Conservation (phyloP, 2,888 invertebrate species). For the Phanerotoma sp. region DNA sequence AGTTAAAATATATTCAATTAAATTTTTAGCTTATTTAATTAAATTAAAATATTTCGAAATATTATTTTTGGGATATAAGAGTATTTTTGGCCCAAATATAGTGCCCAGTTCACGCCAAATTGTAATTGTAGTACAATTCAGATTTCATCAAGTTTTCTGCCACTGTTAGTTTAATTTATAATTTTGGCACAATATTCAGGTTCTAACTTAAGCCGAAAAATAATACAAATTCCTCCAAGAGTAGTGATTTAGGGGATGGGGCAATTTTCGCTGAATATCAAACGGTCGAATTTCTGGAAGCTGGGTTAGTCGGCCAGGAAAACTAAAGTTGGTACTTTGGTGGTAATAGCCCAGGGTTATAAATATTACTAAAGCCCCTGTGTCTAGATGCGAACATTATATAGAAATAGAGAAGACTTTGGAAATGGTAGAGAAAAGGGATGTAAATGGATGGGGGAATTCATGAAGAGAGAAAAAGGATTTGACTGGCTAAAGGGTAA, state of each 20-base stretch:
- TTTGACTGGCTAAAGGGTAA: conserved; percentile 37
- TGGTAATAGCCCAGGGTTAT: not conserved
- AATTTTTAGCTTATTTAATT: too few relatives aligned
- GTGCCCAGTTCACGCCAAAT: too few relatives aligned
- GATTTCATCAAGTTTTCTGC: too few relatives aligned
- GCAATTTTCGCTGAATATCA: not conserved
- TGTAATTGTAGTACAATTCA: too few relatives aligned
- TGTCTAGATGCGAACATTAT: not conserved
- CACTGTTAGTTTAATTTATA: too few relatives aligned
- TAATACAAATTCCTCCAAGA: too few relatives aligned
- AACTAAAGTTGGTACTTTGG: not conserved
- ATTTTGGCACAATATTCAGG: too few relatives aligned
- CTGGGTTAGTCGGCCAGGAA: not conserved
- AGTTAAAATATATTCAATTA: too few relatives aligned
- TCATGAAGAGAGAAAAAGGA: conserved; percentile 19
- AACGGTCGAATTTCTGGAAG: not conserved
- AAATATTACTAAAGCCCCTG: not conserved
- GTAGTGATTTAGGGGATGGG: not conserved
- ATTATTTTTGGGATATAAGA: too few relatives aligned
- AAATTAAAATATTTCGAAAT: too few relatives aligned
- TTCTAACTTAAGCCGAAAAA: too few relatives aligned
- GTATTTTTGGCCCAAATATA: too few relatives aligned
- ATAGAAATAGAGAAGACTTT: not conserved
- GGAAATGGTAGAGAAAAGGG: not conserved
- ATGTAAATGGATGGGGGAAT: not conserved